Evolutionary conservation across 1,140 invertebrate species (phyloP), one percentile per base, ranked within the genome.

Genomic region (Drosophila burlai): DNA sequence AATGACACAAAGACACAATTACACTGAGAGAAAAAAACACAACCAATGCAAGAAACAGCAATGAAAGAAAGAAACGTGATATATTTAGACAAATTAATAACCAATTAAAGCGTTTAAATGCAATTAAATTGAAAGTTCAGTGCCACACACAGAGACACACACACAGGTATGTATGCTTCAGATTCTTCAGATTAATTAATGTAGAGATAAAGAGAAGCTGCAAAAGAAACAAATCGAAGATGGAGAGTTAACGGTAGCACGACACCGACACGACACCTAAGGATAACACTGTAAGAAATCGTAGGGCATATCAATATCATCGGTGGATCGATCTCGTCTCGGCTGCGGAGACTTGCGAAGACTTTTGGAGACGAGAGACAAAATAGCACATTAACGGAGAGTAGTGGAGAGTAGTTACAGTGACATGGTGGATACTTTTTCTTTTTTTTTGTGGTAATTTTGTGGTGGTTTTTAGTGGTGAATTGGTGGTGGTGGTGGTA

Each of bases 221-320:
- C 68, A 86, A 85, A 69, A 67, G 52, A 57, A 59, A 62, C 26
- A 77, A 69, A 82, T 82, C 60, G 71, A 76, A 65, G 76, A 76
- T 49, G 69, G 57, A 71, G 69, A 84, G 81, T 85, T 76, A 85
- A 80, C 71, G 76, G 71, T 60, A 80, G 76, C 76, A 83, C 81
- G 47, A 64, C 57, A 90, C 77, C 81, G 77, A 84, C 58, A 87
- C 84, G 64, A 79, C 76, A 87, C 84, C 84, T 90, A 87, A 77
- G 66, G 49, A 73, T 49, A 59, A 87, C 85, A 87, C 84, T 87
- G 85, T 90, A 81, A 90, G 75, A 78, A 89, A 90, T 89, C 78
- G 58, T 61, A 55, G 63, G 81, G 73, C 71, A 83, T 55, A 79
- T 87, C 57, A 74, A 83, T 55, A 79, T 87, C 57, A 71, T 62